Evolutionary conservation across 2,113 vertebrate genomes (phyloP).

Genomic region (Pterocles burchelli): DNA sequence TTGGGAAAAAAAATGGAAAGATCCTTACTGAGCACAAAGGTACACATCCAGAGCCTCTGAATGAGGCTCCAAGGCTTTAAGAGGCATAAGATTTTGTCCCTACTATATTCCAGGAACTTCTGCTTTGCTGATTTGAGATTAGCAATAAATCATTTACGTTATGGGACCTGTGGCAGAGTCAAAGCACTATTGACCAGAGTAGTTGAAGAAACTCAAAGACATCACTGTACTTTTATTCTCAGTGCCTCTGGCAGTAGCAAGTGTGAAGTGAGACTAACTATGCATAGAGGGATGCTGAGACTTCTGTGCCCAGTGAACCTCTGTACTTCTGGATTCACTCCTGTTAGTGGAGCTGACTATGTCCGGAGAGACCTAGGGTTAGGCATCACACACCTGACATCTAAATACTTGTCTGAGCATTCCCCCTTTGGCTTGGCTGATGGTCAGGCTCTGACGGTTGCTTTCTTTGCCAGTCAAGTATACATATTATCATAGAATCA

Average conservation of each 20-base stretch:
- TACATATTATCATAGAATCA: too few species aligned
- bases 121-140: neutral
- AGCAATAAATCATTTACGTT: neutral
- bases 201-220: neutral
- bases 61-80: neutral
- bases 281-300: accelerated
- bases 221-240: neutral
- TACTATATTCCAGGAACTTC: neutral
- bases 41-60: neutral
- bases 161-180: neutral
- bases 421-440: neutral
- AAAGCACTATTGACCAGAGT: neutral
- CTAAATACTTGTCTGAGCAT: neutral
- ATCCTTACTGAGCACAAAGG: neutral
- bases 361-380: neutral
- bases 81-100: neutral
- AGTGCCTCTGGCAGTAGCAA: neutral
- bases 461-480: neutral
- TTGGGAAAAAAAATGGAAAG: neutral
- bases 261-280: neutral
- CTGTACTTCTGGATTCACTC: neutral
- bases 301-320: neutral
- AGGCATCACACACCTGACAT: neutral
- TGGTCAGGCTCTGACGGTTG: neutral
- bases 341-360: neutral